A percentile compares a stretch with the other conserved stretches of the same genome.
These are phyloP conservation scores for Ophiothrix spiculata DNA, from an alignment of 35 echinoderm and acorn worm genomes.

Conservation along the genomic window DNA sequence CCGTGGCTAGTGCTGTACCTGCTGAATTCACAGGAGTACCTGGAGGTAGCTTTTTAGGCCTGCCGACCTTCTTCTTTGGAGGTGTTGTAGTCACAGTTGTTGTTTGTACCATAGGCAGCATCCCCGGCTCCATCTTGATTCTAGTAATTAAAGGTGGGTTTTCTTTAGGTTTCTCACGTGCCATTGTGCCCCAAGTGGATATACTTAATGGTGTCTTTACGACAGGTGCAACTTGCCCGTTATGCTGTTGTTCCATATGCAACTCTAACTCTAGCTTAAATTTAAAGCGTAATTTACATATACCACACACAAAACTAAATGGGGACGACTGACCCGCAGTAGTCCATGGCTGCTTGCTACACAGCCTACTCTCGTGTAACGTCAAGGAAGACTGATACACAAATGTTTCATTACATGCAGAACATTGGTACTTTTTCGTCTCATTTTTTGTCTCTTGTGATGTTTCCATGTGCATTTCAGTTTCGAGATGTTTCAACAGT, in stretches of 20 bases:
- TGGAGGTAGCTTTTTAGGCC: background rate
- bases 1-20: background rate
- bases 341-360: background rate
- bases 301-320: conserved; percentile 20
- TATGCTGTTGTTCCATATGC: conserved; percentile 1
- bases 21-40: background rate
- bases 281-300: conserved; percentile 31
- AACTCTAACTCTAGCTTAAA: conserved; percentile 2
- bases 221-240: background rate
- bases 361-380: conserved; percentile 2
- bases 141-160: background rate
- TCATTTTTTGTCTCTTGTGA: background rate
- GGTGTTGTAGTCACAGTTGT: background rate
- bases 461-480: conserved; percentile 29
- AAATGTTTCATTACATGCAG: background rate
- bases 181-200: background rate
- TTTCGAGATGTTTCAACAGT: conserved; percentile 30
- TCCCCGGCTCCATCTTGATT: background rate
- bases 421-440: background rate
- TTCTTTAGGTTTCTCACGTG: background rate
- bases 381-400: conserved; percentile 25
- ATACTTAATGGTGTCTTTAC: background rate
- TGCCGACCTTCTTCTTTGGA: background rate
- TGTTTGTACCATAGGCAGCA: background rate
- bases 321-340: background rate